Evolutionary conservation across 2,797 vertebrate genomes (phyloP).

Genomic region (Takifugu rubripes): DNA sequence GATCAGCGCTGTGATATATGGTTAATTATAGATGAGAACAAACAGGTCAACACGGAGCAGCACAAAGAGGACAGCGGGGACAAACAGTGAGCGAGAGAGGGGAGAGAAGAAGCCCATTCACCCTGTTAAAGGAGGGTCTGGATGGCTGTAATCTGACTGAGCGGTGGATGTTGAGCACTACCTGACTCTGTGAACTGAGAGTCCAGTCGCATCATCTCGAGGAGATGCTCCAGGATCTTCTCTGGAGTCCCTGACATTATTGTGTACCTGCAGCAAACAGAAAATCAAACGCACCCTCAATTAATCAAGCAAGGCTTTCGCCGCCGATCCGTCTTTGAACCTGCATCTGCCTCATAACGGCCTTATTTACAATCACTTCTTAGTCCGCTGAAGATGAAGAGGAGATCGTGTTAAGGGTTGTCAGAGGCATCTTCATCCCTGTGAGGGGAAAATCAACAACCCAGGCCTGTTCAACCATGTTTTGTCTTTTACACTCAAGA

Average conservation of each 20-base stretch:
- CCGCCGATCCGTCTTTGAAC: too few relatives aligned
- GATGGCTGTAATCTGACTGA: conserved; percentile 16
- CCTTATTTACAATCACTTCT: conserved; percentile 63
- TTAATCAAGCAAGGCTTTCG: conserved; percentile 52
- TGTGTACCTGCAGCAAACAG: conserved; percentile 84
- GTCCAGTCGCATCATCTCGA: conserved; percentile 95
- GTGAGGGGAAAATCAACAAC: conserved; percentile 47
- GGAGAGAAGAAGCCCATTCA: conserved; percentile 20
- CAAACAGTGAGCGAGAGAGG: conserved; percentile 14
- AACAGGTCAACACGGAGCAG: conserved; percentile 49
- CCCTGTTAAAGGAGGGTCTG: conserved; percentile 25
- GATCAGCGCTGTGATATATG: conserved; percentile 57
- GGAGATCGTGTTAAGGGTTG: conserved; percentile 38
- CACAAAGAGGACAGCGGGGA: conserved; percentile 28
- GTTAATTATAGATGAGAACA: conserved; percentile 61
- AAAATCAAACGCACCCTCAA: conserved; percentile 48
- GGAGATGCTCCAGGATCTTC: conserved; percentile 98
- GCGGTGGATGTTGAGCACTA: conserved; percentile 41
- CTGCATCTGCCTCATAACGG: conserved; percentile 52
- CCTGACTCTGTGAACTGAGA: conserved; percentile 86
- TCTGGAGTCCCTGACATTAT: conserved; percentile 98
- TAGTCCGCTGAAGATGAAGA: conserved; percentile 44
- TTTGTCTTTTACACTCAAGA: conserved; percentile 40
- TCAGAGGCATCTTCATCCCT: conserved; percentile 32
- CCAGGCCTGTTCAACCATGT: conserved; percentile 35